Evolutionary conservation across 1,140 invertebrate genomes (phyloP).

Genomic region (Lethocerus indicus): DNA sequence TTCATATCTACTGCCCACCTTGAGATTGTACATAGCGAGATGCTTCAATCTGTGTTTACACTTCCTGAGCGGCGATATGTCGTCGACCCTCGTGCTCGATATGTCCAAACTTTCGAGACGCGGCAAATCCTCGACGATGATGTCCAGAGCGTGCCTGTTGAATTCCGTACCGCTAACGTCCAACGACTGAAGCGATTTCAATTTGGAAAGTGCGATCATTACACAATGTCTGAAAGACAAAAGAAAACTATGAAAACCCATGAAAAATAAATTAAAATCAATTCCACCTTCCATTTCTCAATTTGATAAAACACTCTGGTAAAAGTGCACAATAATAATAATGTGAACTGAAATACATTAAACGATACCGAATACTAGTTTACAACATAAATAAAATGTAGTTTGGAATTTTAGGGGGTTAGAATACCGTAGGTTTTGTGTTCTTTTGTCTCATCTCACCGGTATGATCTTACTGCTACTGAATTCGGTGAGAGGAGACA

Average conservation of each 20-base stretch:
- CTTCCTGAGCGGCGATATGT: conserved; percentile 43
- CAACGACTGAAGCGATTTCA: conserved; percentile 42
- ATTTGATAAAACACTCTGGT: too few species aligned
- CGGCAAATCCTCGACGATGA: conserved; percentile 50
- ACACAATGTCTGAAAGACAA: conserved; percentile 27
- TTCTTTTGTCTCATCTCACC: too few species aligned
- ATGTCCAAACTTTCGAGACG: conserved; percentile 50
- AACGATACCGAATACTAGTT: too few species aligned
- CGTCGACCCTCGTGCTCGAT: conserved; percentile 46
- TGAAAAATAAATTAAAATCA: neutral
- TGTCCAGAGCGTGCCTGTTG: conserved; percentile 45
- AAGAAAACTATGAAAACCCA: too few species aligned
- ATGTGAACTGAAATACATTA: too few species aligned
- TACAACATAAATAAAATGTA: too few species aligned
- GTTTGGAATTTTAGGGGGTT: too few species aligned
- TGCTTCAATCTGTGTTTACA: conserved; percentile 41
- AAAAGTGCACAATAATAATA: too few species aligned
- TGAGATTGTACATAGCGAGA: conserved; percentile 46
- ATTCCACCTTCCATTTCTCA: neutral
- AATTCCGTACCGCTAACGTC: conserved; percentile 58
- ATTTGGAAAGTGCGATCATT: conserved; percentile 33
- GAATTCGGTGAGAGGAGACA: too few species aligned
- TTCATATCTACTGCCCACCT: too few species aligned
- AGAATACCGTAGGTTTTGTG: too few species aligned
- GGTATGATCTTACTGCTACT: too few species aligned